Evolutionary conservation across 1,140 invertebrate species (phyloP).

Genomic region (Cydia pomonella): DNA sequence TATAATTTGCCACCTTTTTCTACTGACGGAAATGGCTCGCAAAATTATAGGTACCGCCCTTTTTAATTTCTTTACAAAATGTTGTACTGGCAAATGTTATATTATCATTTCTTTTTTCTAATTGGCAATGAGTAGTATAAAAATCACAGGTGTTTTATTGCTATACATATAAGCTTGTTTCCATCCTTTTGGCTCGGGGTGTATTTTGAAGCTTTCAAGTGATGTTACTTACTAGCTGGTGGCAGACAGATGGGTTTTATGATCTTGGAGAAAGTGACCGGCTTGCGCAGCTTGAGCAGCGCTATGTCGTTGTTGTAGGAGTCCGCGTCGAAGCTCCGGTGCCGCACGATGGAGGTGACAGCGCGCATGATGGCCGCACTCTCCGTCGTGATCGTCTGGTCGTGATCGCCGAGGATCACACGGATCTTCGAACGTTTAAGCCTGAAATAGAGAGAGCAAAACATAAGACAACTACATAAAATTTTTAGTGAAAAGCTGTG

Average conservation of each 20-base stretch:
- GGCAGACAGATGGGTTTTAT: slow-evolving; percentile 91
- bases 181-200: too few relatives aligned
- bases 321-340: slow-evolving; percentile 90
- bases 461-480: neutral
- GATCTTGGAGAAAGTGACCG: slow-evolving; percentile 88
- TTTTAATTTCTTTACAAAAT: too few relatives aligned
- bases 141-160: too few relatives aligned
- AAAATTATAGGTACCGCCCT: too few relatives aligned
- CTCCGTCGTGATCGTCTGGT: slow-evolving; percentile 89
- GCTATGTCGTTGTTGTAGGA: slow-evolving; percentile 95
- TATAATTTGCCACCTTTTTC: too few relatives aligned
- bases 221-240: slow-evolving; percentile 77
- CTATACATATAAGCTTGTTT: too few relatives aligned
- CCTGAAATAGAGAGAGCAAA: slow-evolving; percentile 69
- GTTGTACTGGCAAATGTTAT: too few relatives aligned
- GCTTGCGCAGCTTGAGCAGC: slow-evolving; percentile 87
- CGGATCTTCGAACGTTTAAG: slow-evolving; percentile 89
- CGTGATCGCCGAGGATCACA: slow-evolving; percentile 89
- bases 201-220: too few relatives aligned
- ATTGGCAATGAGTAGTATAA: too few relatives aligned
- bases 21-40: too few relatives aligned
- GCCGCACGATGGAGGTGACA: slow-evolving; percentile 88
- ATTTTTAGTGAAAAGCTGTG: too few relatives aligned
- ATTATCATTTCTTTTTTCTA: too few relatives aligned
- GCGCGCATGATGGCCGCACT: slow-evolving; percentile 88